Base-by-base conservation (phyloP, 1,140 invertebrate genomes). In the Drosophila rhopaloa region DNA sequence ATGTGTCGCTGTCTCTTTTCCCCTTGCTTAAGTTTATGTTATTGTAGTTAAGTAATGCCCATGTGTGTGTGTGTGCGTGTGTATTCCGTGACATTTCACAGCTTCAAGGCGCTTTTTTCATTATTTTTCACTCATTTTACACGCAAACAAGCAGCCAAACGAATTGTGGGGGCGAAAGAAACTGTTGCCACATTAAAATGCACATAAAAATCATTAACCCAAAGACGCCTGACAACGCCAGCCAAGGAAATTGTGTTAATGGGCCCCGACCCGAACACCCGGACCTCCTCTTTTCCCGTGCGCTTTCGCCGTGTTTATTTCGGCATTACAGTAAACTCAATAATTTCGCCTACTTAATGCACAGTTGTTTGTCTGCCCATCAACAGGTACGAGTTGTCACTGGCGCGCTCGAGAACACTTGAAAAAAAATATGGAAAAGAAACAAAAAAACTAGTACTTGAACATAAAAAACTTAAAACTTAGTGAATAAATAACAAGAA, bases 191-290 rank as follows among this genome's bases (percentile, higher is more conserved):
- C 74, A 77, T 77, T 77, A 76, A 77, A 76, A 77, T 76, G 74
- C 73, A 76, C 74, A 77, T 77, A 68, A 77, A 76, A 76, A 77
- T 77, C 74, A 77, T 77, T 77, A 77, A 77, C 74, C 74, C 62
- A 77, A 68, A 71, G 68, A 71, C 37, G 51, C 44, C 50, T 71
- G 68, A 71, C 68, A 71, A 71, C 68, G 46, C 43, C 71, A 58
- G 50, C 38, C 46, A 43, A 43, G 62, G 62, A 73, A 76, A 76
- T 76, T 76, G 74, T 77, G 73, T 76, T 76, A 76, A 76, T 76
- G 73, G 73, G 38, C 8, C 46, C 46, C 70, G 24, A 38, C 35
- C 67, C n/a, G 29, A 46, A 27, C 43, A 38, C 0, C 16, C 27
- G 11, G 16, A 27, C 11, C 13, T n/a, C 29, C 27, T 5, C 35